Evolutionary conservation across 2,888 invertebrate species (phyloP), one percentile per base, ranked within the genome.

Genomic region (Carterocephalus palaemon): DNA sequence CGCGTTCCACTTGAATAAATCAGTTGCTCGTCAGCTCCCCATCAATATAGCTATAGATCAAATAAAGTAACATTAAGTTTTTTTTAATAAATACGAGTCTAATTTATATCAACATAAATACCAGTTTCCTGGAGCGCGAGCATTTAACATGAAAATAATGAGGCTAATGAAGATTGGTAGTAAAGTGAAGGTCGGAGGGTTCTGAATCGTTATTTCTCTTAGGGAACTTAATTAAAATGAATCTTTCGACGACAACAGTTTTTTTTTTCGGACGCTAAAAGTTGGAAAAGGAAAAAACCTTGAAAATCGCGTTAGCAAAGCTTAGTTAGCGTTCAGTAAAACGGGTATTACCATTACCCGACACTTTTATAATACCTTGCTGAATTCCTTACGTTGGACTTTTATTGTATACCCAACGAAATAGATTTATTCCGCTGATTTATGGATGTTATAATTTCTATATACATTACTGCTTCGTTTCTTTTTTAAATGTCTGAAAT

Each of bases 181-280:
- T 61, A 69, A 73, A 67, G 70, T 67, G 65, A 68, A 73, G 70
- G 70, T 65, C 71, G 67, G 66, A 64, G 67, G 72, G 73, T 53
- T 62, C 65, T 46, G 60, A 67, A 69, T 68, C 74, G 70, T 70
- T 70, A 72, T 69, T 76, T 66, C 71, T 75, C 70, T 70, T 71
- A 65, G 62, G 75, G 75, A 76, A 72, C 77, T 78, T 83, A 83
- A 83, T 83, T 83, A 80, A 83, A 83, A 83, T 73, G 70, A 79
- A 83, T 80, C 76, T 78, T 62, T 70, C 57, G 59, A 64, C 65
- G 69, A 69, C 68, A 65, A 62, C 59, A 67, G 64, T 23, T 67
- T 72, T 71, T 75, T 67, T 72, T 71, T 75, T 73, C 56, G 64
- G 67, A 65, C 59, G 61, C 67, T 62, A 64, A 71, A 70, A 65